Percentiles rank a stretch among this genome's conserved stretches.
Evolutionary conservation across 2,113 vertebrate species (phyloP).

Genomic region (Campylomormyrus tamandua): DNA sequence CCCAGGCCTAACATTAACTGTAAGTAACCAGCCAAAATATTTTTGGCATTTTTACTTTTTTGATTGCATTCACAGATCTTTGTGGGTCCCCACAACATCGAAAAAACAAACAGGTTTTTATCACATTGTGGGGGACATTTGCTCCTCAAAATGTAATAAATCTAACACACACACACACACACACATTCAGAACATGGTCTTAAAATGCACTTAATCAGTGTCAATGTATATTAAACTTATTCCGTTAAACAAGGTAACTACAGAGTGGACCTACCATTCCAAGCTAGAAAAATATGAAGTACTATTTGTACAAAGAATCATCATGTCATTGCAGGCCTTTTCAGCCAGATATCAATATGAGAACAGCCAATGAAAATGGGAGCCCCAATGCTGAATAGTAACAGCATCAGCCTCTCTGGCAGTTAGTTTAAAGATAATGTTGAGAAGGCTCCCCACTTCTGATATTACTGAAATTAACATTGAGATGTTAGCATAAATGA

Average conservation of each 20-base stretch:
- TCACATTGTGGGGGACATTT: no score
- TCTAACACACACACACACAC: neutral
- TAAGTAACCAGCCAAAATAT: no score
- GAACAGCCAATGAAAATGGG: neutral
- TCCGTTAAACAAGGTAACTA: neutral
- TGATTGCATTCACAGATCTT: no score
- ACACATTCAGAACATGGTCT: neutral
- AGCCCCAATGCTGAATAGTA: neutral
- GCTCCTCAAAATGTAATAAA: no score
- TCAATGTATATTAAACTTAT: neutral
- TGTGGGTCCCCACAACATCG: no score
- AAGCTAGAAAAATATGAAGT: neutral
- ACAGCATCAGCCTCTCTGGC: conserved; percentile 1
- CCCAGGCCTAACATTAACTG: no score
- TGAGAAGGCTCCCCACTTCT: conserved; percentile 18
- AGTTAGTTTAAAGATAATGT: conserved; percentile 21
- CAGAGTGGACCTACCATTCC: neutral
- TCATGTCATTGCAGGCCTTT: neutral
- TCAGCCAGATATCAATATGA: neutral
- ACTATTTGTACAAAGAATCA: neutral
- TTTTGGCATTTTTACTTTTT: no score
- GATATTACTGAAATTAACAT: conserved; percentile 35
- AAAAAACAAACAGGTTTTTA: no score
- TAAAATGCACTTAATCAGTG: neutral
- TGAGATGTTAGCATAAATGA: conserved; percentile 42